These are phyloP conservation scores for Anguilla obscura DNA, from an alignment of 2,797 vertebrate genomes.

Conservation along the genomic window DNA sequence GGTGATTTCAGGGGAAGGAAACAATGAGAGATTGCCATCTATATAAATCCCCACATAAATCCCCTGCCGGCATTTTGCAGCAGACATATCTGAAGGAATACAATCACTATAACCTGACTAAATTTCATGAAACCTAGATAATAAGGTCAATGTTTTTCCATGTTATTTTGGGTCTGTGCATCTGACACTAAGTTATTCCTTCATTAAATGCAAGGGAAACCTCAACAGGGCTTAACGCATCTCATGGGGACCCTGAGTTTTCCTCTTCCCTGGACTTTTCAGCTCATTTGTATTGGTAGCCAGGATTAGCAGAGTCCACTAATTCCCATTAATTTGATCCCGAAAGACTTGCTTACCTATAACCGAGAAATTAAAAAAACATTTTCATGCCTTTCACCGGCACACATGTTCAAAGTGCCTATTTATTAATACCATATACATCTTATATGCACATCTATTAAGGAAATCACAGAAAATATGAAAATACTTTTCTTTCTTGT, in stretches of 20 bases:
- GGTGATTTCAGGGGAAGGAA: not conserved
- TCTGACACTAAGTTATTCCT: slow-evolving; percentile 29
- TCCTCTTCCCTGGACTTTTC: slow-evolving; percentile 20
- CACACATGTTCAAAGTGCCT: not conserved
- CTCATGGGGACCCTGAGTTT: slow-evolving; percentile 25
- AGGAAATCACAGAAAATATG: not conserved
- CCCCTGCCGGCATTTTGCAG: slow-evolving; percentile 5
- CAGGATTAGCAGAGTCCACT: slow-evolving; percentile 36
- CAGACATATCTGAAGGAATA: not conserved
- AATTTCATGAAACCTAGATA: slow-evolving; percentile 29
- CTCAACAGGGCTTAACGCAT: slow-evolving; percentile 15
- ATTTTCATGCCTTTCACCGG: slow-evolving; percentile 5
- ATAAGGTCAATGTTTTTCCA: slow-evolving; percentile 33
- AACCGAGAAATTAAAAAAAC: slow-evolving; percentile 23
- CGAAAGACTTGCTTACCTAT: slow-evolving; percentile 36
- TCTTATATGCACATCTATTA: not conserved
- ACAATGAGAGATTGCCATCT: not conserved
- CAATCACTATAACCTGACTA: slow-evolving; percentile 23
- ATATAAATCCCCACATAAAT: not conserved
- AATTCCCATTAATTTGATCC: slow-evolving; percentile 41
- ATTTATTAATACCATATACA: not conserved
- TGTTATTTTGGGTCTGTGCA: slow-evolving; percentile 30
- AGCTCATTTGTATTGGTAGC: slow-evolving; percentile 35
- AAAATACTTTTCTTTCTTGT: not conserved
- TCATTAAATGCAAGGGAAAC: slow-evolving; percentile 28